Evolutionary conservation across 2,888 invertebrate genomes (phyloP).

Genomic region (Phania funesta): DNA sequence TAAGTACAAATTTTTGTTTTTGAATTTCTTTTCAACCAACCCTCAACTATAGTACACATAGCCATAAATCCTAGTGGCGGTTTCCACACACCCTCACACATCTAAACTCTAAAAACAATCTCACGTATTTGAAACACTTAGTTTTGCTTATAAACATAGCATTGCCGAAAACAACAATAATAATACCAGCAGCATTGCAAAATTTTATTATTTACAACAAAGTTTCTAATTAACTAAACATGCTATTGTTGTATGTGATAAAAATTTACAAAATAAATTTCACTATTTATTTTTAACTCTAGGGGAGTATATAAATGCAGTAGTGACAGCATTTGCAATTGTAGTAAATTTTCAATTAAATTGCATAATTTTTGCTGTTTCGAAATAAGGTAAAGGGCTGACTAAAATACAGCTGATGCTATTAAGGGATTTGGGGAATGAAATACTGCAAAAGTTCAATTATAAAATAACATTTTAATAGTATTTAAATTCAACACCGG

Average conservation of each 20-base stretch:
- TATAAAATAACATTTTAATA: slow-evolving; percentile 8
- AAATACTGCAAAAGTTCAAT: slow-evolving; percentile 23
- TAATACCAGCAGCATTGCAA: slow-evolving; percentile 4
- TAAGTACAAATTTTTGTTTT: too few species aligned
- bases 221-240: slow-evolving; percentile 67
- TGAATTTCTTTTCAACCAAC: background rate
- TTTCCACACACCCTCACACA: slow-evolving; percentile 40
- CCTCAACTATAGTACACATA: background rate
- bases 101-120: background rate
- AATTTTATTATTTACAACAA: slow-evolving; percentile 42
- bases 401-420: background rate
- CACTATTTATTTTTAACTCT: background rate
- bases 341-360: slow-evolving; percentile 51
- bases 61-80: slow-evolving; percentile 18
- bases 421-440: slow-evolving; percentile 14
- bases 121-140: slow-evolving; percentile 50
- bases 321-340: background rate
- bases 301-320: background rate
- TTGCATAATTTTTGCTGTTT: slow-evolving; percentile 31
- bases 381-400: background rate
- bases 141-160: slow-evolving; percentile 51
- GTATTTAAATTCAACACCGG: slow-evolving; percentile 21
- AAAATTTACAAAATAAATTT: slow-evolving; percentile 55
- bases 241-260: slow-evolving; percentile 61
- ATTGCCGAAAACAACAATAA: background rate